Base-by-base conservation (phyloP, 2,888 invertebrate species). In the Dendrolimus houi region DNA sequence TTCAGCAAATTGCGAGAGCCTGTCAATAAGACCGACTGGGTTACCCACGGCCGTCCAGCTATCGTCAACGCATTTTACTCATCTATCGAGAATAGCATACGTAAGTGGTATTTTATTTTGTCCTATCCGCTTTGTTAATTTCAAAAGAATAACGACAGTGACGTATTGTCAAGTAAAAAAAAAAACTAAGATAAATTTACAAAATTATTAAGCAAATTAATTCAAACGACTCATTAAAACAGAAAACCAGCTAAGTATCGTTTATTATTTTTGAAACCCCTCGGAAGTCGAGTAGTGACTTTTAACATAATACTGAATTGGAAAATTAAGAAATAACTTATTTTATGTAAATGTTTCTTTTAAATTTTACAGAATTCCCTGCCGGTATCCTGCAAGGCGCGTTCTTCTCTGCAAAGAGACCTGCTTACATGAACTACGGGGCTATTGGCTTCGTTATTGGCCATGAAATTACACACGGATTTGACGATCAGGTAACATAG, bases 301-400 rank as follows among this genome's bases (percentile, higher is more conserved):
- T 17, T 17, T n/a, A 17, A 17, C 17, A 3, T 17, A 17, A 17
- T 17, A 17, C 3, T 17, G 17, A 17, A 17, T 17, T 17, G 17
- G 17, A 17, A 17, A 17, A 17, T 17, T 29, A 29, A 29, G 29
- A 29, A 29, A 29, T 29, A 29, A 29, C 3, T 29, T 29, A 29
- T 2, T 29, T 29, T 29, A 14, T 14, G 14, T 14, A 14, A 14
- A 14, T 14, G 29, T 29, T 29, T 29, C 6, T 29, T 29, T 29
- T 29, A 58, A 62, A 12, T 57, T 53, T 59, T 53, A 53, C 87
- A 98, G 97, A 97, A 86, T 97, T 98, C 85, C 97, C 98, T 0
- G 98, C 98, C 66, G 98, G 97, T 63, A 97, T 98, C 63, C 91
- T 98, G 1, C 98, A 98, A 92, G 97, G 97, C 1, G 94, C 95